Conservation (phyloP, 1,140 invertebrate species). For the Eumaeus atala region DNA sequence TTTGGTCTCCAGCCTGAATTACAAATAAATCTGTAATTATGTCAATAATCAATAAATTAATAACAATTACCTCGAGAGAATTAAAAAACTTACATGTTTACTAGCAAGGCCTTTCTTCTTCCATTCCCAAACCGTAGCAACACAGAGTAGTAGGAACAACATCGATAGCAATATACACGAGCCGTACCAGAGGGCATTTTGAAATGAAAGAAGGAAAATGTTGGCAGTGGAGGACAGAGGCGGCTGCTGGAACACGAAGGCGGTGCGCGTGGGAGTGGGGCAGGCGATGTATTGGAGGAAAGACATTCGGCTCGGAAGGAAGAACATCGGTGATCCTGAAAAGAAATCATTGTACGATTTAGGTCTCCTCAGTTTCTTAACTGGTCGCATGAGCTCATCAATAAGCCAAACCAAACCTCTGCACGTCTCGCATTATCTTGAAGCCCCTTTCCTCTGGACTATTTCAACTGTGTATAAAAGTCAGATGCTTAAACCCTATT, state of each 20-base stretch:
- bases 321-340: no score
- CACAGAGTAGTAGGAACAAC: constrained; percentile 52
- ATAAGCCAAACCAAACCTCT: no score
- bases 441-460: no score
- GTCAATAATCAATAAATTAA: no score
- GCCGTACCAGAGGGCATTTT: constrained; percentile 71
- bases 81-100: constrained; percentile 21
- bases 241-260: constrained; percentile 78
- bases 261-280: constrained; percentile 69
- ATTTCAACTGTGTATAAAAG: no score
- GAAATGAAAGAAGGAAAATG: constrained; percentile 77
- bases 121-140: constrained; percentile 56
- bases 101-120: constrained; percentile 18
- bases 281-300: constrained; percentile 76
- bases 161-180: constrained; percentile 54
- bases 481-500: no score
- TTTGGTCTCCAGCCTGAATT: constrained; percentile 24
- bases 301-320: constrained; percentile 70
- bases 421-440: no score
- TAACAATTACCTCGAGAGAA: background rate
- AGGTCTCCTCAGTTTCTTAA: no score
- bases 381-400: no score
- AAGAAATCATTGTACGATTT: no score
- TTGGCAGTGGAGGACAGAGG: constrained; percentile 78
- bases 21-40: background rate